Percentiles rank a stretch among this genome's conserved stretches.
phyloP scores from a whole-genome alignment of 1,140 invertebrate species.

The Lithobius niger region DNA sequence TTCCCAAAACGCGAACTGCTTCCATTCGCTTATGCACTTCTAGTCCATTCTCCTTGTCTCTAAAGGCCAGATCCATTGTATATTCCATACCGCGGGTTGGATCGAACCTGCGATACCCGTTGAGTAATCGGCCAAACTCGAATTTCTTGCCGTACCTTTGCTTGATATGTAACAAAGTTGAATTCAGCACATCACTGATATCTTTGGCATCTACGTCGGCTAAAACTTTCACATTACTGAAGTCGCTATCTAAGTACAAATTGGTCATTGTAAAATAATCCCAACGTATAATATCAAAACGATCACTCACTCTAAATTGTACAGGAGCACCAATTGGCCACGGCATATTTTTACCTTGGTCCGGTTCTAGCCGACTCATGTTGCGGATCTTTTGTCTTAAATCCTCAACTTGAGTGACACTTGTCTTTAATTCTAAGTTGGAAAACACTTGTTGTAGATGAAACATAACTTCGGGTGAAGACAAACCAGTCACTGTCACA shows the following conservation, averaged over 20 bases:
- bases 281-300: slow-evolving; percentile 77
- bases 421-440: slow-evolving; percentile 5
- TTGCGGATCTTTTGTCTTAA: not conserved
- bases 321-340: slow-evolving; percentile 72
- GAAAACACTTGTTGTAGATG: slow-evolving; percentile 14
- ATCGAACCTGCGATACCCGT: slow-evolving; percentile 75
- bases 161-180: slow-evolving; percentile 40
- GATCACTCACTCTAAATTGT: slow-evolving; percentile 47
- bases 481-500: slow-evolving; percentile 14
- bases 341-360: slow-evolving; percentile 22
- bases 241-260: slow-evolving; percentile 56
- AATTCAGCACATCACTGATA: slow-evolving; percentile 43
- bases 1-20: slow-evolving; percentile 61
- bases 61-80: slow-evolving; percentile 55
- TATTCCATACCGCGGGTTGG: slow-evolving; percentile 78
- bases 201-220: not conserved
- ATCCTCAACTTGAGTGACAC: not conserved
- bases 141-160: slow-evolving; percentile 35
- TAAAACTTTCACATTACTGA: slow-evolving; percentile 41
- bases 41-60: slow-evolving; percentile 28
- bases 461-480: slow-evolving; percentile 11
- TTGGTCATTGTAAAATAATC: slow-evolving; percentile 71
- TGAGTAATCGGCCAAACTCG: slow-evolving; percentile 38
- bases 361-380: slow-evolving; percentile 17
- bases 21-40: slow-evolving; percentile 39